Evolutionary conservation across 2,797 vertebrate species (phyloP).

Genomic region (Rhinella marina): DNA sequence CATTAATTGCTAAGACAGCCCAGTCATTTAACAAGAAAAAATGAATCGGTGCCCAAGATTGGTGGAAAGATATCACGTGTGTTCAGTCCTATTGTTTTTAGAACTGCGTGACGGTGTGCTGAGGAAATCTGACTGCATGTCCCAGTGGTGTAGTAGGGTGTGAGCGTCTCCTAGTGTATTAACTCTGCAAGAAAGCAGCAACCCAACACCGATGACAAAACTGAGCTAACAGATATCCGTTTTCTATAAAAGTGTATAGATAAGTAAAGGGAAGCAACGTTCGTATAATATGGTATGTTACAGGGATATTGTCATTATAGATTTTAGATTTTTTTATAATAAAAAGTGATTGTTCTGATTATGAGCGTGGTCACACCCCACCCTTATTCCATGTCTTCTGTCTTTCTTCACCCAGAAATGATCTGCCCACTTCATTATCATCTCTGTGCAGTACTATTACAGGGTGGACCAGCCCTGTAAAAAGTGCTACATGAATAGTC

Average conservation of each 20-base stretch:
- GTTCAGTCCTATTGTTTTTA: constrained; percentile 44
- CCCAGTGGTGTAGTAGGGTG: constrained; percentile 32
- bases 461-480: too few relatives aligned
- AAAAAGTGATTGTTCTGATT: too few relatives aligned
- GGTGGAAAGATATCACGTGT: constrained; percentile 27
- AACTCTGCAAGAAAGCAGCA: background rate
- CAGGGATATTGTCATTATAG: background rate
- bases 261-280: background rate
- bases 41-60: constrained; percentile 22
- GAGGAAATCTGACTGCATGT: constrained; percentile 41
- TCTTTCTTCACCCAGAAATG: too few relatives aligned
- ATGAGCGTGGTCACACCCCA: too few relatives aligned
- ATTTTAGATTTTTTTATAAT: background rate
- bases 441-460: too few relatives aligned
- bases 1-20: constrained; percentile 41
- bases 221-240: too few relatives aligned
- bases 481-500: too few relatives aligned
- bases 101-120: constrained; percentile 13
- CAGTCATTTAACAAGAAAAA: constrained; percentile 29
- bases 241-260: background rate
- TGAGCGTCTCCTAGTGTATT: constrained; percentile 19
- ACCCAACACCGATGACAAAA: background rate
- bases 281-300: background rate
- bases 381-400: too few relatives aligned
- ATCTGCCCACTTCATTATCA: too few relatives aligned